Percentiles rank a stretch among this genome's conserved stretches.
These are phyloP conservation scores for Drosophila albomicans DNA, from an alignment of 1,140 invertebrate genomes.

Conservation along the genomic window DNA sequence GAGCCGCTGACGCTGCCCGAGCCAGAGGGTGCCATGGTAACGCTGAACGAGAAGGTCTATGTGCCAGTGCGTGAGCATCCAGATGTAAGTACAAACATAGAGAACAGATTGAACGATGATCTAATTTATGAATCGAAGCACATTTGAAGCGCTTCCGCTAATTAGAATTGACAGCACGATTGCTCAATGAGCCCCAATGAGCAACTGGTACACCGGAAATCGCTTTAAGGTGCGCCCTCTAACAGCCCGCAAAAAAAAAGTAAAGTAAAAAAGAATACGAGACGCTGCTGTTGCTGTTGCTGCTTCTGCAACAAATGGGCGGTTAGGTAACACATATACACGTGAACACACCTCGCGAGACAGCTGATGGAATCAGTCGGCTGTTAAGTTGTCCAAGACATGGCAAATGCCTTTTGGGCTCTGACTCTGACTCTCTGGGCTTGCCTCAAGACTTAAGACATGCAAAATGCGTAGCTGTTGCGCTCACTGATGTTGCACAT, in stretches of 20 bases:
- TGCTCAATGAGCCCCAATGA: conserved; percentile 66
- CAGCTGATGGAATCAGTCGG: conserved; percentile 59
- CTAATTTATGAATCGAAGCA: conserved; percentile 76
- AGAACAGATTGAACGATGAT: conserved; percentile 57
- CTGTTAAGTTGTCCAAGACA: conserved; percentile 68
- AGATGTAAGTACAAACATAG: conserved; percentile 92
- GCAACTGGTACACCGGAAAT: conserved; percentile 82
- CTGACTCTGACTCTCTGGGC: conserved; percentile 29
- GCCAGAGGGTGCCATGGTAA: conserved; percentile 94
- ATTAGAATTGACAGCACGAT: conserved; percentile 75
- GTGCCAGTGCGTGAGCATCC: conserved; percentile 99
- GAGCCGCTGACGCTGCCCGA: conserved; percentile 97
- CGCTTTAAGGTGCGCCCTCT: conserved; percentile 76
- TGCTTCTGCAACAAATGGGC: conserved; percentile 61
- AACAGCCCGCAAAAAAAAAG: conserved; percentile 35
- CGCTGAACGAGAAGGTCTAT: conserved; percentile 99
- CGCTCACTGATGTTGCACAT: conserved; percentile 16
- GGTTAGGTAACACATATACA: conserved; percentile 54
- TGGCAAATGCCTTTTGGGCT: conserved; percentile 26
- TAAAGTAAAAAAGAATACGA: conserved; percentile 36
- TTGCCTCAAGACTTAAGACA: conserved; percentile 61
- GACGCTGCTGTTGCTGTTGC: conserved; percentile 47
- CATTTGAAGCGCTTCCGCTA: conserved; percentile 76
- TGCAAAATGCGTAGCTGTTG: conserved; percentile 66
- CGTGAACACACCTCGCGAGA: conserved; percentile 40